A percentile compares a stretch with the other conserved stretches of the same genome.
These are phyloP conservation scores for Magallana angulata DNA, from an alignment of 1,140 invertebrate species.

Conservation along the genomic window DNA sequence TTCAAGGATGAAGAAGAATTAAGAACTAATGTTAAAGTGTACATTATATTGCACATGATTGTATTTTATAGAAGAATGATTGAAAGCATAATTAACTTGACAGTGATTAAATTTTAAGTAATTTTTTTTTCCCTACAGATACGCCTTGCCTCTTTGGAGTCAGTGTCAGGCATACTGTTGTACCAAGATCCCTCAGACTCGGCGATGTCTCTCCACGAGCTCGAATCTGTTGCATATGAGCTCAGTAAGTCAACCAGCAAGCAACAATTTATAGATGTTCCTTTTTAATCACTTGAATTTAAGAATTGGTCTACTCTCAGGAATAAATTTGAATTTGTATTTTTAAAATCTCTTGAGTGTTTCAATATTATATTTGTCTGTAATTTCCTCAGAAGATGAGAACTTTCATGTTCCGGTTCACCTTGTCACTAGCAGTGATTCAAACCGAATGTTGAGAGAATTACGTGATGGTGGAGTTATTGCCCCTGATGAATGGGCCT, in stretches of 20 bases:
- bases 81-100: too few species aligned
- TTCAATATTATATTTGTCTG: background rate
- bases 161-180: background rate
- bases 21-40: too few species aligned
- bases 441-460: background rate
- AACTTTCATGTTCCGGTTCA: background rate
- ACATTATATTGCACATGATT: too few species aligned
- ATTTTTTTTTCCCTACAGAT: background rate
- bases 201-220: background rate
- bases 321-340: too few species aligned
- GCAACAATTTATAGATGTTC: too few species aligned
- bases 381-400: background rate
- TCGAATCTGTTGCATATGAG: background rate
- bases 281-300: too few species aligned
- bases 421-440: background rate
- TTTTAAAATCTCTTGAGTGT: background rate
- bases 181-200: background rate
- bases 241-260: background rate
- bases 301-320: too few species aligned
- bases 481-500: conserved; percentile 6
- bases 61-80: too few species aligned
- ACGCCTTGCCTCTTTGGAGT: background rate
- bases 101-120: too few species aligned
- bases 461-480: background rate
- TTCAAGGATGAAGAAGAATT: too few species aligned